Evolutionary conservation across 1,140 invertebrate species (phyloP).

Genomic region (Cydia amplana): DNA sequence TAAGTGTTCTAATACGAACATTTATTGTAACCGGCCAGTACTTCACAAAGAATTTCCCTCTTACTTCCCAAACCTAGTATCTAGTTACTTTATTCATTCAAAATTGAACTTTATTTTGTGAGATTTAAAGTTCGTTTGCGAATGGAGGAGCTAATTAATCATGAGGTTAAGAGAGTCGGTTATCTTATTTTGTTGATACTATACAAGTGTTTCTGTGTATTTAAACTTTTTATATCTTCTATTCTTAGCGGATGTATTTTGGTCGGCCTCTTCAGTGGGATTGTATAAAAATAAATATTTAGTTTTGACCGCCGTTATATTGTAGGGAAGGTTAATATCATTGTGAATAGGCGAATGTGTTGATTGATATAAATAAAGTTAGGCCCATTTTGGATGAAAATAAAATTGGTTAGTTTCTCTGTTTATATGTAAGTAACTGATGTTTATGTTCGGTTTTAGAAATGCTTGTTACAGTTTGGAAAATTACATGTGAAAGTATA

Average conservation of each 20-base stretch:
- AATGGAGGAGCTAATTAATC: neutral
- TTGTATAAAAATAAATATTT: slow-evolving; percentile 70
- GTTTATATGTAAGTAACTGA: neutral
- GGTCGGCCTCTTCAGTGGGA: slow-evolving; percentile 45
- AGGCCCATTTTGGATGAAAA: slow-evolving; percentile 32
- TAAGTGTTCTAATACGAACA: slow-evolving; percentile 67
- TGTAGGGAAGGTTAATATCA: slow-evolving; percentile 70
- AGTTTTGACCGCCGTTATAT: slow-evolving; percentile 57
- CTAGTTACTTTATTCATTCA: neutral
- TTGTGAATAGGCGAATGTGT: slow-evolving; percentile 51
- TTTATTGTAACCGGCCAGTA: slow-evolving; percentile 71
- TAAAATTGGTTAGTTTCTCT: slow-evolving; percentile 5
- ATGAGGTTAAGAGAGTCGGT: neutral
- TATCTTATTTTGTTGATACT: slow-evolving; percentile 52
- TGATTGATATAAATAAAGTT: slow-evolving; percentile 50
- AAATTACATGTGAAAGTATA: too few species aligned
- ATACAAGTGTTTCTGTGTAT: slow-evolving; percentile 50
- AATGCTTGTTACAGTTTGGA: neutral
- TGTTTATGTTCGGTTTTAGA: slow-evolving; percentile 4
- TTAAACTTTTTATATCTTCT: slow-evolving; percentile 42
- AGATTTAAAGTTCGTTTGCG: neutral
- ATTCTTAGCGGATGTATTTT: slow-evolving; percentile 37
- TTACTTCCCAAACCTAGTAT: neutral
- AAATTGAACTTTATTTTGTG: neutral
- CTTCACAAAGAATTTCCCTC: slow-evolving; percentile 56